Conservation (phyloP, 2,888 invertebrate species). For the Drosophila algonquin region DNA sequence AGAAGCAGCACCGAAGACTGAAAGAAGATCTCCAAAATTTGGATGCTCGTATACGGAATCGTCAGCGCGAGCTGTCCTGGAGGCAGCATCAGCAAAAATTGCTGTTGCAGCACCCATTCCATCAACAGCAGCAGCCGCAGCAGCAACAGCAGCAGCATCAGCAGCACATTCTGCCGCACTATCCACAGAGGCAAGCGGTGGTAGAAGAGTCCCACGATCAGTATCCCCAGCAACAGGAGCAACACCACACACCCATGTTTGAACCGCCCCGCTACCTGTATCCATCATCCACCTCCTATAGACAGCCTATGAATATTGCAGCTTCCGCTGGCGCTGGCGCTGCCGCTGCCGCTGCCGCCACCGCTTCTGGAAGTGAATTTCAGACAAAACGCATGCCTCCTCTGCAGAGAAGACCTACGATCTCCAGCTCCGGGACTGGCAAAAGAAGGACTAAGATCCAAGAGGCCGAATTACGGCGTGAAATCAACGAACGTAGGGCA, state of each 20-base stretch:
- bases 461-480: neutral
- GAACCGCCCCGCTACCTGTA: conserved; percentile 11
- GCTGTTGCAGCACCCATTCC: conserved; percentile 5
- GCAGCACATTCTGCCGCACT: conserved; percentile 18
- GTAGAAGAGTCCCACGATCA: neutral
- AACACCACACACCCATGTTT: conserved; percentile 4
- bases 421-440: neutral
- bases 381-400: neutral
- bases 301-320: neutral
- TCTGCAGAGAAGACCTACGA: neutral
- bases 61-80: conserved; percentile 36
- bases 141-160: conserved; percentile 15
- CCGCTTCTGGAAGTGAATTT: conserved; percentile 3
- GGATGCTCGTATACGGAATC: conserved; percentile 41
- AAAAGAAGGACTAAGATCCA: neutral
- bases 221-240: neutral
- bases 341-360: too few relatives aligned
- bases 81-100: conserved; percentile 35
- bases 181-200: neutral
- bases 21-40: conserved; percentile 22
- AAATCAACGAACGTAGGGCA: neutral
- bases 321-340: neutral
- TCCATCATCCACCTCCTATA: neutral
- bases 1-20: conserved; percentile 22
- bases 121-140: conserved; percentile 13